Evolutionary conservation across 2,797 vertebrate species (phyloP), one percentile per base, ranked within the genome.

Genomic region (Cossypha heuglini): DNA sequence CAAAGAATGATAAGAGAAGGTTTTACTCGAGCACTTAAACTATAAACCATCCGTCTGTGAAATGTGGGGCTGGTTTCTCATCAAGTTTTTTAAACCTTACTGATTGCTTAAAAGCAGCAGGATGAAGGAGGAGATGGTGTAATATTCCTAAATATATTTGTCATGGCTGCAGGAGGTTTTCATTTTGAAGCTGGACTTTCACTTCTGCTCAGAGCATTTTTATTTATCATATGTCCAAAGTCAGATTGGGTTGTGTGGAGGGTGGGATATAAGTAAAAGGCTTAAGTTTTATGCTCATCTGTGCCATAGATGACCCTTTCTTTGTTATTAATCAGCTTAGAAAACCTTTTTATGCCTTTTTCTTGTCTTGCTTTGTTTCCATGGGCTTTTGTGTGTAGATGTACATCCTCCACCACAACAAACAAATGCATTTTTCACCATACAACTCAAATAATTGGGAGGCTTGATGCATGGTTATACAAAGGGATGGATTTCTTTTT

Each of bases 61-160:
- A 91, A 93, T 55, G 29, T 26, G 11, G 67, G 45, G 14, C 29
- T 57, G 59, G 55, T 93, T 96, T 95, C 95, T 63, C 54, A 71
- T 74, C 48, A 91, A 92, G 28, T 28, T 76, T 88, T 83, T 67
- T 33, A 55, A 77, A 92, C 63, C 42, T 43, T 55, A 28, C 59
- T 85, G 64, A 69, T 89, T 15, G 49, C 73, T 95, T 95, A 81
- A 94, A 95, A 95, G 78, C 28, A 80, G 37, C 67, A 73, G 84
- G n/a, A 90, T 68, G 55, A 72, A 91, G 74, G 58, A 71, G 35
- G 9, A 6, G 61, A 64, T 72, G 28, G 21, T 94, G 72, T 61
- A 92, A 29, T 77, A 29, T n/a, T 72, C 20, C 52, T 80, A 63
- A 76, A 77, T 19, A 88, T 19, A 6, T 54, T 76, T 92, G 35